These are phyloP conservation scores for Tolmerus cingulatus DNA, from an alignment of 2,888 invertebrate species.

Conservation along the genomic window DNA sequence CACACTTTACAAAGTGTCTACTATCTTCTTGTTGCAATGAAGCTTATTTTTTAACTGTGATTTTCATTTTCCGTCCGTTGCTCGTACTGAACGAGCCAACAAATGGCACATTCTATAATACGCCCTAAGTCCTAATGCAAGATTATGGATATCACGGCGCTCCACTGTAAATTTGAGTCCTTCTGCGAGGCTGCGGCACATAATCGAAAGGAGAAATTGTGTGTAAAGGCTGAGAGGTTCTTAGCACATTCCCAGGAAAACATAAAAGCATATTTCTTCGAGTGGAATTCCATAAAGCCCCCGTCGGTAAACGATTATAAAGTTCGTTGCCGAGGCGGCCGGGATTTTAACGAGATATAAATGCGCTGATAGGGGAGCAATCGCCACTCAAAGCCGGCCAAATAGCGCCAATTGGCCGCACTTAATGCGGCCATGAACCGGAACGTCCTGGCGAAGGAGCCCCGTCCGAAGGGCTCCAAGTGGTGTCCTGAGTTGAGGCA, in stretches of 20 bases:
- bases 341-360: not conserved
- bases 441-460: not conserved
- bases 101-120: not conserved
- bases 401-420: conserved; percentile 7
- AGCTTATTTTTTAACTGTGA: not conserved
- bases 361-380: not conserved
- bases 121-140: not conserved
- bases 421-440: not conserved
- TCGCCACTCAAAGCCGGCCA: not conserved
- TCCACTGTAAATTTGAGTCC: not conserved
- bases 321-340: not conserved
- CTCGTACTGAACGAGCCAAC: not conserved
- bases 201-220: not conserved
- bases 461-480: not conserved
- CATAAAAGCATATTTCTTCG: not conserved
- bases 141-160: not conserved
- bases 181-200: not conserved
- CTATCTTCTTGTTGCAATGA: not conserved
- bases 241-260: not conserved
- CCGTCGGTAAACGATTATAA: not conserved
- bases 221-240: not conserved
- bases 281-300: not conserved
- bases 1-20: too few relatives aligned
- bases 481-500: not conserved
- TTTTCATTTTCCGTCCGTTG: not conserved